Base-by-base conservation (phyloP, 2,888 invertebrate genomes). In the Chaetoderma sp. region DNA sequence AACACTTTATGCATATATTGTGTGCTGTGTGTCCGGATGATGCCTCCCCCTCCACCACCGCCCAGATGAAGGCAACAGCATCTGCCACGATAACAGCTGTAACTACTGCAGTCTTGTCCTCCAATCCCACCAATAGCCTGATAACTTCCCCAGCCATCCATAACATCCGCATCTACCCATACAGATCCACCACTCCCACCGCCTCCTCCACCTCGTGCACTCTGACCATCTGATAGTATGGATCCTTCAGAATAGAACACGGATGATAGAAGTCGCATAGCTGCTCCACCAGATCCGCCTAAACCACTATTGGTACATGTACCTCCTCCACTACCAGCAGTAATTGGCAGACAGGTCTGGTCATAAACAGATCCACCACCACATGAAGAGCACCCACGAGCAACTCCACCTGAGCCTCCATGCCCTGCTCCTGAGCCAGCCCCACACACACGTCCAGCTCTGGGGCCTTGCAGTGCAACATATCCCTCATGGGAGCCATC, bases 11-110 rank as follows among this genome's bases (percentile, higher is more conserved):
- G 74, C 25, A 71, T 67, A 44, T 74, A 70, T 1, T 63, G 55
- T 13, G 50, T 58, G 16, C 73, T 68, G 59, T 65, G 73, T 2
- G 75, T 70, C 25, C 78, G 56, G 13, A 78, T 72, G 6, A 74
- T 63, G 5, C 79, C 79, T 2, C 79, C 79, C 16, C 73, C 74
- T 13, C 78, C 79, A n/a, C 78, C 78, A 25, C 77, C 78, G 13
- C 78, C 78, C 61, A 70, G 33, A 47, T 75, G 66, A 8, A 13
- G 27, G 32, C 61, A 57, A 18, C 68, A 66, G 39, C 69, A 70
- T 18, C 47, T 4, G 16, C 1, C 13, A 0, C 44, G 27, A 49
- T 25, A 27, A 27, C 49, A 52, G 42, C 58, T 63, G 27, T 25
- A 23, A 4, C 49, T 10, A 2, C 39, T 60, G 45, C 67, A 68